These are phyloP conservation scores for Drosophila mayri DNA, from an alignment of 1,140 invertebrate species.

Conservation along the genomic window DNA sequence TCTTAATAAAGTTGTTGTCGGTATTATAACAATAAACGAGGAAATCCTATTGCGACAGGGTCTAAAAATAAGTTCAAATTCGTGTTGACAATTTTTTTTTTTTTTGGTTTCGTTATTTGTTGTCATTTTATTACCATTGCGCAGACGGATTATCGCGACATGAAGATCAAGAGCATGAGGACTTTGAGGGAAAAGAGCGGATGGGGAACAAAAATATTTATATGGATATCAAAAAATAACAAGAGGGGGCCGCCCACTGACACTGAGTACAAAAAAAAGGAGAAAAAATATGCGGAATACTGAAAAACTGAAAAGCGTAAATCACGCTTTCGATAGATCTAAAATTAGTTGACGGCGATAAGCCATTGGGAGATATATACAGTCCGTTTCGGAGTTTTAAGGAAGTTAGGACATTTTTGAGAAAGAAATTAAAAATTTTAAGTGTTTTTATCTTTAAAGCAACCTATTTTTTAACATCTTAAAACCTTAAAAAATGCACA, in stretches of 20 bases:
- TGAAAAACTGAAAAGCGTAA: constrained; percentile 66
- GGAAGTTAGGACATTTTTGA: background rate
- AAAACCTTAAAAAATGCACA: too few relatives aligned
- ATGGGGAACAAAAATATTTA: constrained; percentile 59
- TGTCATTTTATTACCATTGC: constrained; percentile 75
- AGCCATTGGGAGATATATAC: constrained; percentile 44
- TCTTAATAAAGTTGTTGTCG: constrained; percentile 75
- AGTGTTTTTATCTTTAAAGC: background rate
- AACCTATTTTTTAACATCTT: too few relatives aligned
- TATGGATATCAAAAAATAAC: constrained; percentile 60
- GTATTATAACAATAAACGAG: constrained; percentile 41
- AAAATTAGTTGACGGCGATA: constrained; percentile 72
- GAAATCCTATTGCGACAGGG: constrained; percentile 72
- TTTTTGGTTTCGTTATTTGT: constrained; percentile 22
- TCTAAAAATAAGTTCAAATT: constrained; percentile 81
- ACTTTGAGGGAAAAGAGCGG: constrained; percentile 9
- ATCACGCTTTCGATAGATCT: constrained; percentile 80
- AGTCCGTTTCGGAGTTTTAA: constrained; percentile 5
- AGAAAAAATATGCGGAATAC: constrained; percentile 27
- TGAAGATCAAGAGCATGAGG: constrained; percentile 73
- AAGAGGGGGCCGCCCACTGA: constrained; percentile 65
- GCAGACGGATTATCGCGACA: constrained; percentile 76
- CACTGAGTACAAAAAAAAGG: constrained; percentile 25
- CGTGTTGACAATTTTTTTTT: constrained; percentile 75
- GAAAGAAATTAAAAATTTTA: background rate